A percentile compares a stretch with the other conserved stretches of the same genome.
Conservation (phyloP, 2,888 invertebrate genomes). For the Frankliniella fusca region DNA sequence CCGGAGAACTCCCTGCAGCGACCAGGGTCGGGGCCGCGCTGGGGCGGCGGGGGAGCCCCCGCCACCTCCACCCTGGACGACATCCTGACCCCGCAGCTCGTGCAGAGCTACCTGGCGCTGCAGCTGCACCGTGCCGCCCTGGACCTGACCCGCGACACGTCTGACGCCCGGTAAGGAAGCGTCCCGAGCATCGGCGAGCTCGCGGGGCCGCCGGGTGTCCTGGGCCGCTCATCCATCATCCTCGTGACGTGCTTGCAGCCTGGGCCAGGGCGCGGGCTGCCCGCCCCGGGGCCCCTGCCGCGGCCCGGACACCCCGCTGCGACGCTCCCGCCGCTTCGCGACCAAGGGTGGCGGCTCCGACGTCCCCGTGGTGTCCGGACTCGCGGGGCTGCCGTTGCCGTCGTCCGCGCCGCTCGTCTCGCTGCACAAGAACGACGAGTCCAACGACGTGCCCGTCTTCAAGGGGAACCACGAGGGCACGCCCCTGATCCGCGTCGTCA, state of each 20-base stretch:
- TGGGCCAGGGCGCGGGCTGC: neutral
- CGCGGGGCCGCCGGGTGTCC: no score
- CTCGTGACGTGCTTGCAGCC: neutral
- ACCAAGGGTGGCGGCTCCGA: neutral
- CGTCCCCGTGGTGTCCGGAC: conserved; percentile 3
- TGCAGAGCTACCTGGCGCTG: conserved; percentile 23
- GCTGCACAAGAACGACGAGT: neutral
- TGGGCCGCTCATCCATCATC: neutral
- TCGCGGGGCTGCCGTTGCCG: neutral
- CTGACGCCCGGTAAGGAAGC: neutral
- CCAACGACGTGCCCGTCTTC: conserved; percentile 21
- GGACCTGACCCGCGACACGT: neutral
- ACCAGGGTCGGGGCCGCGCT: neutral
- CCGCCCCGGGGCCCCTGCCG: neutral
- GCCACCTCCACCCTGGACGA: conserved; percentile 1
- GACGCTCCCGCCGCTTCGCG: conserved; percentile 1
- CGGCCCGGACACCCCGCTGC: neutral
- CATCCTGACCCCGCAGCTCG: conserved; percentile 2
- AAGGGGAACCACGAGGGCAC: conserved; percentile 13
- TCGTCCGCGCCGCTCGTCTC: neutral
- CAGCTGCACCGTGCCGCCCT: conserved; percentile 15
- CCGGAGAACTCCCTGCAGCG: neutral
- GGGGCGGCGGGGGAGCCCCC: neutral
- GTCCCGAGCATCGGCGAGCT: neutral
- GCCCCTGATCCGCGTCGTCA: neutral